phyloP scores from a whole-genome alignment of 2,888 invertebrate genomes.

The Rhaphigaster nebulosa region DNA sequence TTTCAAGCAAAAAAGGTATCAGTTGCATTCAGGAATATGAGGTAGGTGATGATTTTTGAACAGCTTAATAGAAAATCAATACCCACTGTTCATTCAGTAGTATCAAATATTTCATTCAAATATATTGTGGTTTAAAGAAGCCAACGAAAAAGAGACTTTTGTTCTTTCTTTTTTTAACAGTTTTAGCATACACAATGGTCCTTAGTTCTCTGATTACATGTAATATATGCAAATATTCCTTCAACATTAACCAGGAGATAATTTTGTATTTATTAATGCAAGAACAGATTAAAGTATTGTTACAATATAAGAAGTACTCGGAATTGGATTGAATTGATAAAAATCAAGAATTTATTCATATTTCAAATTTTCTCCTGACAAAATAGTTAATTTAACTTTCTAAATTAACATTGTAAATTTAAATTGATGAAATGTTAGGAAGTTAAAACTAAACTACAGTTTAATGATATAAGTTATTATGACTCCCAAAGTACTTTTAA shows the following conservation, averaged over 20 bases:
- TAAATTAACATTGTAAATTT: not conserved
- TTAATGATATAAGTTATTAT: not conserved
- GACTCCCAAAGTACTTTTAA: not conserved
- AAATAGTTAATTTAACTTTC: not conserved
- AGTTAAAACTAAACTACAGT: not conserved
- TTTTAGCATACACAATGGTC: not conserved
- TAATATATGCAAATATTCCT: not conserved
- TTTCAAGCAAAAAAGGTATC: not conserved
- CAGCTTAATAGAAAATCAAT: not conserved
- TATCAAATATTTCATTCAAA: not conserved
- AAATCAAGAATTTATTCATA: not conserved
- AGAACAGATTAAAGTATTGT: not conserved
- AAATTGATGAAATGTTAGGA: not conserved
- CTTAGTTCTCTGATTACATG: not conserved
- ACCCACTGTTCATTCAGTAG: not conserved
- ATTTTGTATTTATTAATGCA: not conserved
- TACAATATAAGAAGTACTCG: not conserved
- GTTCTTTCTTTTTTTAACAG: not conserved
- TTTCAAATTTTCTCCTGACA: not conserved
- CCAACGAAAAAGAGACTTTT: not conserved
- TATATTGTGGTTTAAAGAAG: not conserved
- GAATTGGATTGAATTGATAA: not conserved
- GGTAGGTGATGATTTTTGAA: not conserved
- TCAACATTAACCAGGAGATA: not conserved
- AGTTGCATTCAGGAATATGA: not conserved